Percentiles rank a stretch among this genome's conserved stretches.
These are phyloP conservation scores for Muschampia plurimacula DNA, from an alignment of 2,888 invertebrate genomes.

Conservation along the genomic window DNA sequence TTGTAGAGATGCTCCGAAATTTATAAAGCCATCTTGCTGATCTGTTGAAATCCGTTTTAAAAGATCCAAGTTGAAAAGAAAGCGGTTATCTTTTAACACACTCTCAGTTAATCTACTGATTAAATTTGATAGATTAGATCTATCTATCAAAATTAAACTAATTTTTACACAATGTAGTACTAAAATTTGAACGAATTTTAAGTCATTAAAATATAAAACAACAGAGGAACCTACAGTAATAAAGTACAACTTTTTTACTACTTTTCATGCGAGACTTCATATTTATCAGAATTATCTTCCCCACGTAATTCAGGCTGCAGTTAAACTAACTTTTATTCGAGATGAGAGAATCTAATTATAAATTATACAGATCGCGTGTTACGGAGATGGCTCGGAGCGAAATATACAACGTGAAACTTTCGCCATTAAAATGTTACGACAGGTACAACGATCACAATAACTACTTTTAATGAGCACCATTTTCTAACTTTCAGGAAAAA, in stretches of 20 bases:
- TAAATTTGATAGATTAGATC: no score
- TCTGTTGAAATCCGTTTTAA: no score
- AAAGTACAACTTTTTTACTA: not conserved
- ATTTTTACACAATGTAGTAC: no score
- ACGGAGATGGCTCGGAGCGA: slow-evolving; percentile 22
- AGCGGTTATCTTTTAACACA: no score
- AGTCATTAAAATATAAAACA: no score
- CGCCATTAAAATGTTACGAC: slow-evolving; percentile 66
- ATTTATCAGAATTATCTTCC: slow-evolving; percentile 22
- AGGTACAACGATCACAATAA: slow-evolving; percentile 58
- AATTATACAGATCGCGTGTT: slow-evolving; percentile 32
- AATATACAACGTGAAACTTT: slow-evolving; percentile 55
- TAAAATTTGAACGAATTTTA: no score
- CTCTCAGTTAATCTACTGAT: no score
- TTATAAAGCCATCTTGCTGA: no score
- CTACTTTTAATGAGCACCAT: slow-evolving; percentile 68
- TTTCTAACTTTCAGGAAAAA: slow-evolving; percentile 68
- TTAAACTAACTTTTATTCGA: slow-evolving; percentile 31
- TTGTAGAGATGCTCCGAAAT: no score
- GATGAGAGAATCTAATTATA: slow-evolving; percentile 32
- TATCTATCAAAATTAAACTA: no score
- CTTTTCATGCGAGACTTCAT: slow-evolving; percentile 8
- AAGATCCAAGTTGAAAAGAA: no score
- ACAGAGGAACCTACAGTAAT: no score
- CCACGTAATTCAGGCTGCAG: slow-evolving; percentile 17